Evolutionary conservation across 2,113 vertebrate species (phyloP), one percentile per base, ranked within the genome.

Genomic region (Micromys minutus): DNA sequence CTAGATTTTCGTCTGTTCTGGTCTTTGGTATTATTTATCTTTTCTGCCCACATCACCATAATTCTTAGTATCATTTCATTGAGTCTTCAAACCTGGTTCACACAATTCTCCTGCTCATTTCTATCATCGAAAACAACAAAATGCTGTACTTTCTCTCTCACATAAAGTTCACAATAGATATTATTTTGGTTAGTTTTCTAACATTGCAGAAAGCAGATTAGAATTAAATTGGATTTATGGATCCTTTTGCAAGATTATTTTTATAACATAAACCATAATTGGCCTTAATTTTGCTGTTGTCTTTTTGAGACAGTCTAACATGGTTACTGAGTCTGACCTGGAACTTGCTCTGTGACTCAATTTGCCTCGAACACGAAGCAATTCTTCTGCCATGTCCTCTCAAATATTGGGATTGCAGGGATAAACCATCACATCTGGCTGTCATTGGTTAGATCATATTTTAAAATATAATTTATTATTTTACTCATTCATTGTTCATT

Each of bases 211-310:
- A 80, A 86, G 83, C 90, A 91, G 24, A 79, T 95, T 93, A 83
- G 67, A 61, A 50, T 91, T 80, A 8, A 72, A 83, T 89, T 84
- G 77, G 39, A 69, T 77, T 81, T 79, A 26, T 87, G 42, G 81
- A 50, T 95, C 94, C 34, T 59, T 59, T 59, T 94, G n/a, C 15
- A 69, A 89, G 75, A 74, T 87, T 91, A 74, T n/a, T 72, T 91
- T 95, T 52, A 91, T 4, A 89, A n/a, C 15, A 36, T 45, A 86
- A 95, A 26, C n/a, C 67, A 94, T 17, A 52, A 89, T 39, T 90
- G 52, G 36, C 86, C 52, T 87, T 96, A 21, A 67, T 36, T 85
- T 47, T 50, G 57, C 42, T 84, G 59, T 45, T 84, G 22, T 81
- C 45, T 26, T 55, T 87, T 55, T 71, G 85, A 87, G 85, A 55